Base-by-base conservation (phyloP, 2,888 invertebrate genomes). In the Camponotus fellah region DNA sequence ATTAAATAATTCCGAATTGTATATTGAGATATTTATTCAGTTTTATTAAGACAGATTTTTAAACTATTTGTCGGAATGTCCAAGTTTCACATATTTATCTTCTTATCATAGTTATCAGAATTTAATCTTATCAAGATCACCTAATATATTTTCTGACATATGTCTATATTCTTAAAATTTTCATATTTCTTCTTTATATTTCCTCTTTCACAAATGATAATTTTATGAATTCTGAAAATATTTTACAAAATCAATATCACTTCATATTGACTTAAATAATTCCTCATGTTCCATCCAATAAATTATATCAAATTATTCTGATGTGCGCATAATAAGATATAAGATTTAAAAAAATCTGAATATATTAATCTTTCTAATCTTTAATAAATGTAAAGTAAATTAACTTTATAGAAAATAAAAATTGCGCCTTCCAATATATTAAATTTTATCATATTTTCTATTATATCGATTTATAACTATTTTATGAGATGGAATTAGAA, bases 401-500 rank as follows among this genome's bases (percentile, higher is more conserved):
- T 65, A 14, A 46, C 49, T 53, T n/a, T 46, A 46, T 6, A 46
- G 26, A 26, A 46, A 43, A 43, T 62, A 66, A 66, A 46, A 66
- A n/a, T 46, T 75, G 17, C 17, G 53, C 53, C 21, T 76, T 6
- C 14, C 17, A 8, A 64, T 9, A 46, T 34, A 9, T n/a, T 14
- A 1, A 79, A 77, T 4, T 21, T 2, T 65, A 53, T 77, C 17
- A 53, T 3, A 17, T 32, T 40, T 10, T 32, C 32, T 14, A 21
- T 69, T 71, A 68, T 66, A 64, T 62, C 34, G 40, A 58, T 77
- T 69, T 80, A 84, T 85, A 64, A 17, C 49, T 75, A 46, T 68
- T 62, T 43, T 40, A 83, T 62, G 85, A 86, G 89, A 91, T 91
- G 90, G 89, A 90, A 90, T 90, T 90, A 87, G 91, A 84, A 81